A percentile compares a stretch with the other conserved stretches of the same genome.
Conservation (phyloP, 1,140 invertebrate species). For the Neodiprion fabricii region DNA sequence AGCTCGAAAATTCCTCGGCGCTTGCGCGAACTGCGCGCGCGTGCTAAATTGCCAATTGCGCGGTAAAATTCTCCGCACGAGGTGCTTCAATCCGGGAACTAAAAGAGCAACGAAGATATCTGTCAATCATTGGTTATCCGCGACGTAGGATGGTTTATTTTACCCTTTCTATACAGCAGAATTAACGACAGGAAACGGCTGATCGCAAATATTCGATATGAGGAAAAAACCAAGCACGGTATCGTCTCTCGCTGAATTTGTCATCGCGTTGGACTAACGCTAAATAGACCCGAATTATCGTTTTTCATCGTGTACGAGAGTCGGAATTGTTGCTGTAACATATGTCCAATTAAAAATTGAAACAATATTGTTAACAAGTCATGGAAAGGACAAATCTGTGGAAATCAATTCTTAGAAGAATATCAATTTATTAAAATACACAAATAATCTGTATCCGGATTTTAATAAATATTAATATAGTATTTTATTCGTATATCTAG, state of each 20-base stretch:
- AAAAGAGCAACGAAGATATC: too few relatives aligned
- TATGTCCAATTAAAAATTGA: too few relatives aligned
- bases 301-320: too few relatives aligned
- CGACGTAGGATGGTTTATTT: not conserved
- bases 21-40: not conserved
- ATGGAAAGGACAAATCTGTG: too few relatives aligned
- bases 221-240: too few relatives aligned
- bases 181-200: not conserved
- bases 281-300: too few relatives aligned
- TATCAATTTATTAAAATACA: constrained; percentile 2
- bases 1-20: not conserved
- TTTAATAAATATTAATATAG: not conserved
- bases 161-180: not conserved
- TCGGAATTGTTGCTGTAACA: too few relatives aligned
- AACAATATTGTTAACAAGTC: too few relatives aligned
- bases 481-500: not conserved
- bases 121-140: not conserved
- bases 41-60: not conserved
- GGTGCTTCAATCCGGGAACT: too few relatives aligned
- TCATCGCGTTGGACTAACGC: not conserved
- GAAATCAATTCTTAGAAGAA: not conserved
- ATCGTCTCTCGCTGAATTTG: not conserved
- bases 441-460: not conserved
- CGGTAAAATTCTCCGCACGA: too few relatives aligned
- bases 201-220: not conserved